Conservation (phyloP, 2,797 vertebrate species). For the Phrynocephalus forsythii region DNA sequence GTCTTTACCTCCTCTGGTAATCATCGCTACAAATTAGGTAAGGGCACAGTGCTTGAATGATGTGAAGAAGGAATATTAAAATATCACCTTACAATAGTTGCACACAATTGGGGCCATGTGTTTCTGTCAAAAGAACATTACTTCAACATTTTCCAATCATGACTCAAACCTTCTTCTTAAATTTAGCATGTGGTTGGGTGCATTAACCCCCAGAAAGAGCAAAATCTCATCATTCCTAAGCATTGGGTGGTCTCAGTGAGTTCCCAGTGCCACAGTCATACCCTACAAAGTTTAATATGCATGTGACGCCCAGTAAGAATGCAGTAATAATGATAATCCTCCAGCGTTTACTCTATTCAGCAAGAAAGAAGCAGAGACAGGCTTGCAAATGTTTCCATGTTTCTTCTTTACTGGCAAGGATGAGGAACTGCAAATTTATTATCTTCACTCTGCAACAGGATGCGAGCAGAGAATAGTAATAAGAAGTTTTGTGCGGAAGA, state of each 20-base stretch:
- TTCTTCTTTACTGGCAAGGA: too few species aligned
- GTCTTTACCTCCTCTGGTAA: background rate
- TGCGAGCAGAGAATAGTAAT: too few species aligned
- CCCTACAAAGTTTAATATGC: background rate
- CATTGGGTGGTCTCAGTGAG: background rate
- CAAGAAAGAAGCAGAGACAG: background rate
- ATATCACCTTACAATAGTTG: slow-evolving; percentile 6
- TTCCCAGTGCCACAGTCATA: background rate
- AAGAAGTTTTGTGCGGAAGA: too few species aligned
- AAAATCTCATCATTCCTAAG: background rate
- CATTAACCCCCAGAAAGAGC: background rate
- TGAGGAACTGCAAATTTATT: too few species aligned
- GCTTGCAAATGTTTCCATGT: too few species aligned
- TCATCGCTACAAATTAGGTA: slow-evolving; percentile 3
- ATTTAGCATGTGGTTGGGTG: background rate
- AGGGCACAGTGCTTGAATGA: background rate
- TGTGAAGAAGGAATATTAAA: background rate
- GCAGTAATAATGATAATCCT: background rate
- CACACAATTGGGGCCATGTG: background rate
- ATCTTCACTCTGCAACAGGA: too few species aligned
- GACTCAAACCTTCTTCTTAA: background rate
- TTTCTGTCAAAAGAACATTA: background rate
- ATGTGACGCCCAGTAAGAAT: background rate
- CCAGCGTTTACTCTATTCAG: background rate
- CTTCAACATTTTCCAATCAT: background rate